A percentile compares a stretch with the other conserved stretches of the same genome.
Conservation (phyloP, 2,888 invertebrate species). For the Ditylenchus weischeri region DNA sequence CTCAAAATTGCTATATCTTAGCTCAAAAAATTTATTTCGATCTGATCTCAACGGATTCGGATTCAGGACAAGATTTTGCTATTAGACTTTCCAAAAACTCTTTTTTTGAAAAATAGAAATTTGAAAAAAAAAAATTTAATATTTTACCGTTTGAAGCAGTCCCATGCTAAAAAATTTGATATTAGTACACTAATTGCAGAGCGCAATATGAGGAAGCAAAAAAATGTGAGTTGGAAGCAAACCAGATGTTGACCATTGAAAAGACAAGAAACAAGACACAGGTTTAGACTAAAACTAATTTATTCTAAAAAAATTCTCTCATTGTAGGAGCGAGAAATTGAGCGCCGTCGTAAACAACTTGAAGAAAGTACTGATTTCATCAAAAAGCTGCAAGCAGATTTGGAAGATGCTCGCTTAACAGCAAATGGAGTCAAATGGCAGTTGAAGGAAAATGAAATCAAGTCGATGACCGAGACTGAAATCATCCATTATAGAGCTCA, state of each 20-base stretch:
- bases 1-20: too few relatives aligned
- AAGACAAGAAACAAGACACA: conserved; percentile 17
- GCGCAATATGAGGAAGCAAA: conserved; percentile 21
- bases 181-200: conserved; percentile 17
- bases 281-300: neutral
- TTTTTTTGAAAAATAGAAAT: too few relatives aligned
- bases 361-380: conserved; percentile 25
- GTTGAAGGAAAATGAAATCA: conserved; percentile 22
- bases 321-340: conserved; percentile 16
- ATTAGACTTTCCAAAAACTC: too few relatives aligned
- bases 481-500: conserved; percentile 24
- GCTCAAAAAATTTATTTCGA: too few relatives aligned
- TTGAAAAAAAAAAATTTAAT: too few relatives aligned
- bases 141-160: too few relatives aligned
- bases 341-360: conserved; percentile 18
- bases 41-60: too few relatives aligned
- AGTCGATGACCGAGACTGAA: conserved; percentile 21
- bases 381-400: conserved; percentile 21
- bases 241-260: conserved; percentile 19
- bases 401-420: conserved; percentile 17
- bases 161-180: too few relatives aligned
- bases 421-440: conserved; percentile 23
- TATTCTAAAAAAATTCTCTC: neutral
- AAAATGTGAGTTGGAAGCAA: conserved; percentile 15
- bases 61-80: too few relatives aligned